These are phyloP conservation scores for Pantherophis guttatus DNA, from an alignment of 2,113 vertebrate species.

Conservation along the genomic window DNA sequence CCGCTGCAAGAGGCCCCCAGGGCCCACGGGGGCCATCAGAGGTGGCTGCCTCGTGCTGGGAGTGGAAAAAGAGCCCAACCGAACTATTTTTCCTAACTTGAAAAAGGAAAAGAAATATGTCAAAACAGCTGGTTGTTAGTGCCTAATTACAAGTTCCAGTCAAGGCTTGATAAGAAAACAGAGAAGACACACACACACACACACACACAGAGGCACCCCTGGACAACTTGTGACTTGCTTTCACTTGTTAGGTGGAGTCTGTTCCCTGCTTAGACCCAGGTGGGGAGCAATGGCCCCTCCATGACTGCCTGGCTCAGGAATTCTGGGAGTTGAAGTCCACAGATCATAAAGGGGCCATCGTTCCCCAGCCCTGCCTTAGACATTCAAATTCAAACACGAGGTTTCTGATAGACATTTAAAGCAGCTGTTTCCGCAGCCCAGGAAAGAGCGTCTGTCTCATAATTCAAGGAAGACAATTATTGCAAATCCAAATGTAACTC, in stretches of 20 bases:
- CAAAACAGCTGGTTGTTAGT: background rate
- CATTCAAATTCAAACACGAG: background rate
- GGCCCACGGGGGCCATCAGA: background rate
- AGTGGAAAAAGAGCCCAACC: rapidly evolving
- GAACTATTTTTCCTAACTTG: background rate
- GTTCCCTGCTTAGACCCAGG: no score
- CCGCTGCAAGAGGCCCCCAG: background rate
- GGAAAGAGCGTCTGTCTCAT: background rate
- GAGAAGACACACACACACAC: no score
- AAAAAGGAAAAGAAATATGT: background rate
- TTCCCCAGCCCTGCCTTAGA: background rate
- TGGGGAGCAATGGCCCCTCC: background rate
- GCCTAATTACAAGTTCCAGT: background rate
- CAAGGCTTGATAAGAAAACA: background rate
- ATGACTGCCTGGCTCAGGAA: background rate
- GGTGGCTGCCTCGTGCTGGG: background rate
- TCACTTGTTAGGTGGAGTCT: background rate
- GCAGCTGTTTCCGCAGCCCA: background rate
- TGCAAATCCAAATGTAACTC: background rate
- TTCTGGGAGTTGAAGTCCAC: background rate
- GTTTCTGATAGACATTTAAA: background rate
- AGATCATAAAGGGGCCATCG: no score
- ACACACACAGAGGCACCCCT: background rate
- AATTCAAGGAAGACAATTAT: background rate
- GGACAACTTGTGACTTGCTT: background rate